A percentile compares a stretch with the other conserved stretches of the same genome.
phyloP scores from a whole-genome alignment of 2,113 vertebrate genomes.

The Stigmatopora argus region DNA sequence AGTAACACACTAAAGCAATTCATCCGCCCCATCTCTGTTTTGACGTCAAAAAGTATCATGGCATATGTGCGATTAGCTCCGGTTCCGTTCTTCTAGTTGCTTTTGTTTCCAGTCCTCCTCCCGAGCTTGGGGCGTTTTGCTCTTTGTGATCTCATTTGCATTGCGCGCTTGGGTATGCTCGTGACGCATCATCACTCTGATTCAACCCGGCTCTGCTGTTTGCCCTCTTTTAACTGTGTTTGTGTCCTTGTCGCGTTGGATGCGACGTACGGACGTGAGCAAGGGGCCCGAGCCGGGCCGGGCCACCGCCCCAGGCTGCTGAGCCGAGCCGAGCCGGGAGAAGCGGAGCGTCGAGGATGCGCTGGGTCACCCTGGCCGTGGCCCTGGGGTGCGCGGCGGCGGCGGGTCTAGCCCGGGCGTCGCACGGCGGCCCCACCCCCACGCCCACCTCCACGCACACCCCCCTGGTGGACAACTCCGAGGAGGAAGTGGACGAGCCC shows the following conservation, averaged over 20 bases:
- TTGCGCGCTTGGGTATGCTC: conserved; percentile 46
- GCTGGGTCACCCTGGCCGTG: conserved; percentile 90
- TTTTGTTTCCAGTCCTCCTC: background rate
- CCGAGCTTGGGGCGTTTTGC: conserved; percentile 11
- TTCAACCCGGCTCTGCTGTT: conserved; percentile 46
- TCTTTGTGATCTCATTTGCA: conserved; percentile 49
- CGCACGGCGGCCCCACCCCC: conserved; percentile 83
- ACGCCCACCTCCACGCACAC: conserved; percentile 87
- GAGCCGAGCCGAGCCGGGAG: conserved; percentile 67
- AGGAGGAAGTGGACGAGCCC: conserved; percentile 94
- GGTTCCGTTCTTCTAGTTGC: conserved; percentile 44
- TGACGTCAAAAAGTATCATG: conserved; percentile 3
- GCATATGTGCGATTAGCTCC: conserved; percentile 22
- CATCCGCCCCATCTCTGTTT: background rate
- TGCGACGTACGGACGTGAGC: conserved; percentile 38
- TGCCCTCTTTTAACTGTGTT: conserved; percentile 33
- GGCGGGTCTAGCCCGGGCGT: conserved; percentile 44
- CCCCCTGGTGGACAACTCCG: conserved; percentile 91
- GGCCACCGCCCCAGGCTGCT: conserved; percentile 61
- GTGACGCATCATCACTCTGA: conserved; percentile 59
- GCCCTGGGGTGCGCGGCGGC: conserved; percentile 57
- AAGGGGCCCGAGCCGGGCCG: conserved; percentile 58
- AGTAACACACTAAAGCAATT: too few relatives aligned
- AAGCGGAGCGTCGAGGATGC: conserved; percentile 81
- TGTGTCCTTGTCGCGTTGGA: conserved; percentile 15